Evolutionary conservation across 2,797 vertebrate genomes (phyloP), one percentile per base, ranked within the genome.

Genomic region (Nasua narica): DNA sequence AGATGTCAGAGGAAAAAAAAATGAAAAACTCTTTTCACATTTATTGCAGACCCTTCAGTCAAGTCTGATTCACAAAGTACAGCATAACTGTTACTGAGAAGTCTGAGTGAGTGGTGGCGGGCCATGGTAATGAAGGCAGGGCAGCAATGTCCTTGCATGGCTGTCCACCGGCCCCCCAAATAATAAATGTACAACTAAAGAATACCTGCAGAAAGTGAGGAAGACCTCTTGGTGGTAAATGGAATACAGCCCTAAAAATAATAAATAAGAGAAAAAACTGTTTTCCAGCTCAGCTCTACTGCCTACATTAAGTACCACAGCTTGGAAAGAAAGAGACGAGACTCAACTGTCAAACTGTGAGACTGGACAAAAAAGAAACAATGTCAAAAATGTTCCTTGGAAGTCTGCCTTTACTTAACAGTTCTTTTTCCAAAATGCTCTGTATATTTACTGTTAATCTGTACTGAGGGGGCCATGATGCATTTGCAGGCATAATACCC

Each of bases 341-440:
- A 69, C 15, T 14, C n/a, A 70, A 84, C 0, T 86, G 4, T 58
- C n/a, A 94, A 90, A 95, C 11, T 40, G 15, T 70, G 69, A 95
- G 5, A 15, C 46, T 74, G 21, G 32, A 72, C 52, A 90, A 69
- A 83, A 77, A 83, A 84, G 32, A 78, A 78, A 60, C 32, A 67
- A 5, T 52, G 65, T 62, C 29, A 87, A 87, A 81, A 88, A 85
- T 54, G 18, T 65, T 83, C 35, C 37, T 90, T 65, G 65, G n/a
- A 88, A 85, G 29, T 43, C 27, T 88, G 56, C 21, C 86, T 94
- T 96, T 87, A 81, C 67, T 72, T 82, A 91, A 91, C 3, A 87
- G 62, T 37, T 89, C 67, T 84, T 96, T 52, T 87, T 92, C 65
- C 58, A 90, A 87, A 94, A 90, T 58, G 27, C 40, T 93, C 56